These are phyloP conservation scores for Acanthurus leucopareius DNA, from an alignment of 2,797 vertebrate genomes.

Conservation along the genomic window DNA sequence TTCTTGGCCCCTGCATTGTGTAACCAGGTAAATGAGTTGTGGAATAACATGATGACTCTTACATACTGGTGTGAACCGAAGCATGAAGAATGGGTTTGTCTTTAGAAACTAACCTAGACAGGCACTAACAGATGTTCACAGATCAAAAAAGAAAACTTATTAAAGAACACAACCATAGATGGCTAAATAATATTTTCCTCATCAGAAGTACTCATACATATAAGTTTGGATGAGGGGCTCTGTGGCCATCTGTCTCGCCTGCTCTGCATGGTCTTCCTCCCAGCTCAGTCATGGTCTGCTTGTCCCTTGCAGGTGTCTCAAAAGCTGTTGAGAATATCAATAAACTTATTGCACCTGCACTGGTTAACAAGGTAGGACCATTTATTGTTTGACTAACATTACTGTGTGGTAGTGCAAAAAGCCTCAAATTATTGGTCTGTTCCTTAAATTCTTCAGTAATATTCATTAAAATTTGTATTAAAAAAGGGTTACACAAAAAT, in stretches of 20 bases:
- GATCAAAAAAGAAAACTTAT: slow-evolving; percentile 41
- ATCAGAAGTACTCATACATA: slow-evolving; percentile 4
- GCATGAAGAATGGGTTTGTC: slow-evolving; percentile 80
- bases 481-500: not conserved
- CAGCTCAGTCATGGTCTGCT: slow-evolving; percentile 92
- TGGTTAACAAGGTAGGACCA: slow-evolving; percentile 98
- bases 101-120: slow-evolving; percentile 82
- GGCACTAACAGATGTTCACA: slow-evolving; percentile 80
- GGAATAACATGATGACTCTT: slow-evolving; percentile 50
- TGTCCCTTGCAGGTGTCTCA: slow-evolving; percentile 99
- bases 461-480: not conserved
- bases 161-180: slow-evolving; percentile 25
- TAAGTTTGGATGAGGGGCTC: slow-evolving; percentile 35
- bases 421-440: not conserved
- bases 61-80: slow-evolving; percentile 55
- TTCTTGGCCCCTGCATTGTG: slow-evolving; percentile 98
- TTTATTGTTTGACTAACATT: slow-evolving; percentile 83
- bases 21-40: slow-evolving; percentile 95
- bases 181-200: slow-evolving; percentile 1
- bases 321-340: slow-evolving; percentile 99
- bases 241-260: slow-evolving; percentile 84
- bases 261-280: slow-evolving; percentile 83
- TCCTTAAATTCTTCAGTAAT: slow-evolving; percentile 1
- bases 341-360: slow-evolving; percentile 98
- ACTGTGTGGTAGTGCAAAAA: slow-evolving; percentile 43